Evolutionary conservation across 2,888 invertebrate species (phyloP).

Genomic region (Liodrosophila aerea): DNA sequence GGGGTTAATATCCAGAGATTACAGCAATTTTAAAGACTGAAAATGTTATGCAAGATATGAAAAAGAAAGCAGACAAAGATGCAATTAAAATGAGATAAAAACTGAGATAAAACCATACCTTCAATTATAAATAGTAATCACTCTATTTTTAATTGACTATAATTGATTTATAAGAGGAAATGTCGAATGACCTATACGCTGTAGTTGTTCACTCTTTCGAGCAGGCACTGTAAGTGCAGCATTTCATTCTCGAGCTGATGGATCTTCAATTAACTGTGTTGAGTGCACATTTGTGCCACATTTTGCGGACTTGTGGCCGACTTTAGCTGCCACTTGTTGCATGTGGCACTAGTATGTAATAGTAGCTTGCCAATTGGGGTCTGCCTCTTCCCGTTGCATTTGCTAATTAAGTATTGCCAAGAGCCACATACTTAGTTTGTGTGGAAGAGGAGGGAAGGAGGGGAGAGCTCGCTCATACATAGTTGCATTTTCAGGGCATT

Average conservation of each 20-base stretch:
- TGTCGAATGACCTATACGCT: too few species aligned
- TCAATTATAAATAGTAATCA: too few species aligned
- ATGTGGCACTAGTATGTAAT: conserved; percentile 43
- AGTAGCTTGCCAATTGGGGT: conserved; percentile 2
- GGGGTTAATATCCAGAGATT: background rate
- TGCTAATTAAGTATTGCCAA: conserved; percentile 37
- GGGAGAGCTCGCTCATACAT: conserved; percentile 6
- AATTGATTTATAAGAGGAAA: too few species aligned
- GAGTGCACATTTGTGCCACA: conserved; percentile 39
- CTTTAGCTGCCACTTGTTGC: conserved; percentile 34
- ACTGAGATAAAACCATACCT: too few species aligned
- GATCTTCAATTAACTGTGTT: conserved; percentile 23
- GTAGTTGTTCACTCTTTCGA: too few species aligned
- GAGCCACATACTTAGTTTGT: conserved; percentile 13
- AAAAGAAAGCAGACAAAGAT: too few species aligned
- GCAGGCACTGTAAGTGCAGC: background rate
- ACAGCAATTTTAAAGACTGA: conserved; percentile 1
- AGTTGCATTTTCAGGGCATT: conserved; percentile 50
- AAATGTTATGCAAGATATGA: conserved; percentile 4
- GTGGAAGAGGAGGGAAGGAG: background rate
- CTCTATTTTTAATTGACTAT: too few species aligned
- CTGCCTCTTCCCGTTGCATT: conserved; percentile 17
- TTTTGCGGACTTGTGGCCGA: conserved; percentile 32
- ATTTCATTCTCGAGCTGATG: conserved; percentile 1
- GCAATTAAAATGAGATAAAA: too few species aligned